A percentile compares a stretch with the other conserved stretches of the same genome.
These are phyloP conservation scores for Oophaga pumilio DNA, from an alignment of 2,113 vertebrate species.

Conservation along the genomic window DNA sequence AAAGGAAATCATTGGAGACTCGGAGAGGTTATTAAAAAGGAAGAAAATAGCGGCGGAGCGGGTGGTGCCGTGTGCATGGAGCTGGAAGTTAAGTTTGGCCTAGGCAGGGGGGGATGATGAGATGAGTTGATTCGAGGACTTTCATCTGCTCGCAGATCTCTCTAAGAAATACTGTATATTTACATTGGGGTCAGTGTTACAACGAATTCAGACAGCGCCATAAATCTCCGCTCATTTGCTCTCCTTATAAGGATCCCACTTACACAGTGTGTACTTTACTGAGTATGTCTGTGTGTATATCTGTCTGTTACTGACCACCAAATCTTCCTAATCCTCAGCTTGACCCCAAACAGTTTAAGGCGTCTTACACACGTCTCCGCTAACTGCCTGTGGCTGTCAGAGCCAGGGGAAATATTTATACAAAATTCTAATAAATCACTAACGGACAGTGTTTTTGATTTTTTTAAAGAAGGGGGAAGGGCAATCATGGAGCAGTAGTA, in stretches of 20 bases:
- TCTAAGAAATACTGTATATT: slow-evolving; percentile 13
- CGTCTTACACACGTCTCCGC: not conserved
- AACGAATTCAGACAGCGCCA: not conserved
- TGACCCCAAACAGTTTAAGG: slow-evolving; percentile 24
- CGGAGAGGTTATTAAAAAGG: slow-evolving; percentile 24
- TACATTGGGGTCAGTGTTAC: slow-evolving; percentile 8
- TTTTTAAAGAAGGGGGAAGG: not conserved
- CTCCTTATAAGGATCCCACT: slow-evolving; percentile 39
- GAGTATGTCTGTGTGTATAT: slow-evolving; percentile 21
- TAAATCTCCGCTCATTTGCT: slow-evolving; percentile 6
- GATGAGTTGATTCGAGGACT: slow-evolving; percentile 23
- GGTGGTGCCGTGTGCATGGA: not conserved
- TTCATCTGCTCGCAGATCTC: slow-evolving; percentile 3
- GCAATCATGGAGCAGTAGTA: not conserved
- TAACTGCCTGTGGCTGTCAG: slow-evolving; percentile 6
- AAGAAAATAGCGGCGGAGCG: not conserved
- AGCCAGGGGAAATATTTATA: slow-evolving; percentile 2
- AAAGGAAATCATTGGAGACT: slow-evolving; percentile 1
- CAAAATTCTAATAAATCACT: slow-evolving; percentile 6
- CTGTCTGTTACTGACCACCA: not conserved
- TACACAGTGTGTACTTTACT: slow-evolving; percentile 24
- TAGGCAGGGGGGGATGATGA: not conserved
- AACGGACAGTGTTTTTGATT: not conserved
- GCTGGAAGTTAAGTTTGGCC: not conserved
- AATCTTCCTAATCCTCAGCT: slow-evolving; percentile 29